A percentile compares a stretch with the other conserved stretches of the same genome.
These are phyloP conservation scores for Dufourea novaeangliae DNA, from an alignment of 1,140 invertebrate species.

Conservation along the genomic window DNA sequence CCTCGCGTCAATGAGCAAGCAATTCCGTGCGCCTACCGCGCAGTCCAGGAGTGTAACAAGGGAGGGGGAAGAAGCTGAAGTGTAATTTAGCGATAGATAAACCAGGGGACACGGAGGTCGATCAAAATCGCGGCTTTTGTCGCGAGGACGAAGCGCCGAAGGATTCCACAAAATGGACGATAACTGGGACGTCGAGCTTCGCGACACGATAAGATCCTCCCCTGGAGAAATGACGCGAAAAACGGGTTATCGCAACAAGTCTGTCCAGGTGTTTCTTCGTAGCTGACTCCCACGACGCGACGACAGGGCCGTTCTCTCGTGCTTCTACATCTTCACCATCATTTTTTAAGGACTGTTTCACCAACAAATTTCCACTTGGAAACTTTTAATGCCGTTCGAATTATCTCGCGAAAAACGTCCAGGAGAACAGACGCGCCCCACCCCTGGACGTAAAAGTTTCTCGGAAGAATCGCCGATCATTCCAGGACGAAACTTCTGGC, in stretches of 20 bases:
- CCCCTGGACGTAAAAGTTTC: conserved; percentile 8
- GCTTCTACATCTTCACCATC: neutral
- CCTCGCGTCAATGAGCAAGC: conserved; percentile 14
- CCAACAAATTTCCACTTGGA: conserved; percentile 1
- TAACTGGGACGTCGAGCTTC: neutral
- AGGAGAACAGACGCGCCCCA: conserved; percentile 1
- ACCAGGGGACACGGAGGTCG: neutral
- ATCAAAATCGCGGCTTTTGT: neutral
- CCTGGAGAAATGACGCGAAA: conserved; percentile 25
- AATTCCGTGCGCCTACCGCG: neutral
- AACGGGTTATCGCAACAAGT: conserved; percentile 9
- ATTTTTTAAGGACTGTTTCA: neutral
- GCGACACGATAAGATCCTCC: conserved; percentile 17
- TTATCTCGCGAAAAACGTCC: no score
- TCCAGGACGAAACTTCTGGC: conserved; percentile 1
- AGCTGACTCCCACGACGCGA: neutral
- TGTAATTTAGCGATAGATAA: conserved; percentile 10
- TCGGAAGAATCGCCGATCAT: conserved; percentile 10
- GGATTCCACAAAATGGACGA: conserved; percentile 10
- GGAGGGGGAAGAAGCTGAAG: neutral
- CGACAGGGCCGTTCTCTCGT: neutral
- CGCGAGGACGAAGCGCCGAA: neutral
- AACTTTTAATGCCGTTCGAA: conserved; percentile 5
- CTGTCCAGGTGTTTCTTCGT: neutral
- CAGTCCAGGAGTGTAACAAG: neutral